Evolutionary conservation across 2,113 vertebrate species (phyloP).

Genomic region (Arvicanthis niloticus): DNA sequence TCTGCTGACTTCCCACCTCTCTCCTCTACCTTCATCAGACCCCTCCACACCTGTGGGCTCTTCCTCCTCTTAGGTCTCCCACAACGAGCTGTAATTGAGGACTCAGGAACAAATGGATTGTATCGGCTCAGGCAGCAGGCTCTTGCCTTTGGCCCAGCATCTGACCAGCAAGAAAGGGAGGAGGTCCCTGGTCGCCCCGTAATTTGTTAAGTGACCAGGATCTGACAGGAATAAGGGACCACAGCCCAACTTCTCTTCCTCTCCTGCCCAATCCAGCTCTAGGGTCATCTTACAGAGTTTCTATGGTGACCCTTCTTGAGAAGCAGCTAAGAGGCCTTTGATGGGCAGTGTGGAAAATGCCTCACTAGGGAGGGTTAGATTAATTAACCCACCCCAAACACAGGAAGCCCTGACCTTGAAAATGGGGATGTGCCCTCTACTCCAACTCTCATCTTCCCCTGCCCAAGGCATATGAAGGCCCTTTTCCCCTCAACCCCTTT

Average conservation of each 20-base stretch:
- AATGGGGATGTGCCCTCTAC: background rate
- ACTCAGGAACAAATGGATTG: background rate
- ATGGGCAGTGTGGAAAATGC: background rate
- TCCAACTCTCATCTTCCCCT: background rate
- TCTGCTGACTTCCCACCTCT: background rate
- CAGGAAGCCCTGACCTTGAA: conserved; percentile 60
- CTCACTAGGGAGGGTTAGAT: background rate
- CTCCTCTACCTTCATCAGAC: background rate
- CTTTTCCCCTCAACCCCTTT: background rate
- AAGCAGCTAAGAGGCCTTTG: background rate
- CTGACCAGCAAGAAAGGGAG: background rate
- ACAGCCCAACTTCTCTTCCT: background rate
- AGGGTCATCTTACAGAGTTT: background rate
- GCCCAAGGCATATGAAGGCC: background rate
- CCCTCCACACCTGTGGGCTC: background rate
- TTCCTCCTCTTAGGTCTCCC: background rate
- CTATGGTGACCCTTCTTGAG: background rate
- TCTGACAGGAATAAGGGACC: background rate
- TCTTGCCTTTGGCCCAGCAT: background rate
- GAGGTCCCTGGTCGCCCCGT: too few relatives aligned
- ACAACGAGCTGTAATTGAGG: background rate
- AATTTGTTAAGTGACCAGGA: background rate
- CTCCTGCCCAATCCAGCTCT: background rate
- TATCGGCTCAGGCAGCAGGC: background rate
- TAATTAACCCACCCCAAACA: background rate